phyloP scores from a whole-genome alignment of 2,113 vertebrate genomes.

The Pedetes capensis region DNA sequence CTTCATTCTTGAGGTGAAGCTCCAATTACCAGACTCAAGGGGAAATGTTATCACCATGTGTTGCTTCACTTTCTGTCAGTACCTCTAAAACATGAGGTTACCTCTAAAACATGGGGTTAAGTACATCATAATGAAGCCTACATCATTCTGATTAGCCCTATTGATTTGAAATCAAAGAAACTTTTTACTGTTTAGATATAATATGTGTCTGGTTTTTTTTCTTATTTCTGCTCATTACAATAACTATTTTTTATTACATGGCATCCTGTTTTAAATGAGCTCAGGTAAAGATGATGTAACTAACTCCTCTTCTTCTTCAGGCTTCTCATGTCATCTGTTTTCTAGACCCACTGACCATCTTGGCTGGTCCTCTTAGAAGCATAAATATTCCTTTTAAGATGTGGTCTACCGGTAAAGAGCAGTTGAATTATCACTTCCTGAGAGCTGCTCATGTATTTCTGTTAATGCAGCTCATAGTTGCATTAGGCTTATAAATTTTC shows the following conservation, averaged over 20 bases:
- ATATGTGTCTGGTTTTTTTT: neutral
- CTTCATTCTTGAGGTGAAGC: neutral
- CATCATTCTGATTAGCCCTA: neutral
- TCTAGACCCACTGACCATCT: neutral
- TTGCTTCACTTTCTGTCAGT: neutral
- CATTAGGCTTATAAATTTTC: neutral
- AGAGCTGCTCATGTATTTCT: neutral
- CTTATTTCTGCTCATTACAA: neutral
- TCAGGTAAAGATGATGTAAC: neutral
- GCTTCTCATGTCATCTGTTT: neutral
- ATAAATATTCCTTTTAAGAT: conserved; percentile 12
- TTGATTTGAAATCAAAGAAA: neutral
- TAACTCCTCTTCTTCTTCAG: neutral
- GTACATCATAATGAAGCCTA: neutral
- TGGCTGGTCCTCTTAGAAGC: neutral
- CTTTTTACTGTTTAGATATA: neutral
- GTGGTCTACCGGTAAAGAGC: neutral
- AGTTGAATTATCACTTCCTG: neutral
- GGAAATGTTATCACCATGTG: neutral
- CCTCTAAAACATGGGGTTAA: neutral
- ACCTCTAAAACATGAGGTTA: neutral
- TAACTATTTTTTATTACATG: neutral
- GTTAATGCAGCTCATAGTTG: neutral
- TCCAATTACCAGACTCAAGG: neutral
- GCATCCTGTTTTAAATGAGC: neutral